Conservation (phyloP, 2,113 vertebrate genomes). For the Ia io region DNA sequence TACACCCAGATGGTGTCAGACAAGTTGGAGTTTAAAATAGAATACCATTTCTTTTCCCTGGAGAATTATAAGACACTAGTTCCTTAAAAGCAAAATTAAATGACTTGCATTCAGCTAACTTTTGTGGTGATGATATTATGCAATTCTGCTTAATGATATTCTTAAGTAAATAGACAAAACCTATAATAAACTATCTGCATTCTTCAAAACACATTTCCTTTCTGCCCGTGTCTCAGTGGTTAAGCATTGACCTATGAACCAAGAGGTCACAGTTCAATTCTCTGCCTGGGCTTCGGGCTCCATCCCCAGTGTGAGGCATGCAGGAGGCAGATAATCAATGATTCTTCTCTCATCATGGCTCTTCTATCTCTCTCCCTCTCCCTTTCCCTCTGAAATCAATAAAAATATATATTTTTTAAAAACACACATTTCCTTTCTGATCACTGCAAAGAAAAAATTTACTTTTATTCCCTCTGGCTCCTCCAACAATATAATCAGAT, state of each 20-base stretch:
- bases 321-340: too few relatives aligned
- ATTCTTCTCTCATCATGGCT: too few relatives aligned
- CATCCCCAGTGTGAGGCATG: too few relatives aligned
- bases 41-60: background rate
- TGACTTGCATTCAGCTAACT: background rate
- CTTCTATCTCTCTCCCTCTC: too few relatives aligned
- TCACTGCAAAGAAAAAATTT: background rate
- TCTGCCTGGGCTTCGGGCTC: too few relatives aligned
- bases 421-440: background rate
- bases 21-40: background rate
- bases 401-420: background rate
- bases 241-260: too few relatives aligned
- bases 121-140: background rate
- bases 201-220: background rate
- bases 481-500: background rate
- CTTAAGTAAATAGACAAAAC: background rate
- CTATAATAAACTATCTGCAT: background rate
- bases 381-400: too few relatives aligned
- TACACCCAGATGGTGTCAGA: background rate
- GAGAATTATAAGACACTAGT: background rate
- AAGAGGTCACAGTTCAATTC: too few relatives aligned
- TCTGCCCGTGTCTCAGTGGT: background rate
- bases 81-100: slow-evolving; percentile 33
- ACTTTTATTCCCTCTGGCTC: background rate
- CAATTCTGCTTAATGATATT: background rate